Evolutionary conservation across 2,888 invertebrate genomes (phyloP).

Genomic region (Dugesia japonica): DNA sequence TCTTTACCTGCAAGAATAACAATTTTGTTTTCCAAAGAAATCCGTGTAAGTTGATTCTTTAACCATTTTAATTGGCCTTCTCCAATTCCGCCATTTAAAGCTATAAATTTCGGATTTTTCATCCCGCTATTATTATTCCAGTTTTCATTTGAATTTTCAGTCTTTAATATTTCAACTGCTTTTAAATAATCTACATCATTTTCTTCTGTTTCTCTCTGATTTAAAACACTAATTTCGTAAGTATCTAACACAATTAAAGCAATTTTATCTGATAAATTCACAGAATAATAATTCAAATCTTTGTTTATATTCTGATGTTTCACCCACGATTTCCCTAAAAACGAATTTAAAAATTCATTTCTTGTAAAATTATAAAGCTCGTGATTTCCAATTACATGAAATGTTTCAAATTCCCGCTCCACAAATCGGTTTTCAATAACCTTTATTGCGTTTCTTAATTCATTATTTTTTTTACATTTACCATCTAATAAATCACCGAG

Average conservation of each 20-base stretch:
- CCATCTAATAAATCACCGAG: slow-evolving; percentile 48
- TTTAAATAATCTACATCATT: slow-evolving; percentile 36
- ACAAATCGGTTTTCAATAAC: slow-evolving; percentile 39
- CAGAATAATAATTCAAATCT: slow-evolving; percentile 40
- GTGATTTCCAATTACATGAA: slow-evolving; percentile 47
- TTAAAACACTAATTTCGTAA: slow-evolving; percentile 45
- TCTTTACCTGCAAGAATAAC: not conserved
- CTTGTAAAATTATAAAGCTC: slow-evolving; percentile 47
- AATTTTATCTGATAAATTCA: slow-evolving; percentile 39
- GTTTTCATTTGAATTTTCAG: slow-evolving; percentile 41
- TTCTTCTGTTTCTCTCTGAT: slow-evolving; percentile 37
- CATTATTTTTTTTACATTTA: slow-evolving; percentile 38
- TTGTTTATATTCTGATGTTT: slow-evolving; percentile 33
- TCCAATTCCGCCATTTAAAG: slow-evolving; percentile 46
- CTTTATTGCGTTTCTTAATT: slow-evolving; percentile 38
- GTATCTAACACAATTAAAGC: slow-evolving; percentile 43
- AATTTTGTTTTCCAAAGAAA: not conserved
- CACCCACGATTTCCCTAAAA: not conserved
- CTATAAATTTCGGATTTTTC: slow-evolving; percentile 40
- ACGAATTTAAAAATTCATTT: slow-evolving; percentile 37
- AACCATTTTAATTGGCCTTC: slow-evolving; percentile 45
- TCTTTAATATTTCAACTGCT: slow-evolving; percentile 38
- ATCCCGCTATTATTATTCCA: slow-evolving; percentile 40
- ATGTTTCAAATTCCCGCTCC: slow-evolving; percentile 37
- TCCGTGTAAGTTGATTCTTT: slow-evolving; percentile 36